phyloP scores from a whole-genome alignment of 2,888 invertebrate species.

The Strigamia transsilvanica region DNA sequence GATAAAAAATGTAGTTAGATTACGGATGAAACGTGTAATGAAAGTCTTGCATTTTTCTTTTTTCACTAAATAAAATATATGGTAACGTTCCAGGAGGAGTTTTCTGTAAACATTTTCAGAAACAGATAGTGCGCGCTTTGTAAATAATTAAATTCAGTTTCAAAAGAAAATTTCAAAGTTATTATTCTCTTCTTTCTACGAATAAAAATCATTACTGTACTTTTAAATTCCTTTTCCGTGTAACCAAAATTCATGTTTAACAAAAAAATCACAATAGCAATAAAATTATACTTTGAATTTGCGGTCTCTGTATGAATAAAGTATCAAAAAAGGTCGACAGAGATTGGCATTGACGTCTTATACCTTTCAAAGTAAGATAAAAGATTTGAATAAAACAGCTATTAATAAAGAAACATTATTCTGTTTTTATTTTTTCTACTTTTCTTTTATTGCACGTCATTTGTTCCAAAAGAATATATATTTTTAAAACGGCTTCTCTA shows the following conservation, averaged over 20 bases:
- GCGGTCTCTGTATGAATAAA: neutral
- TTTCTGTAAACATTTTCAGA: neutral
- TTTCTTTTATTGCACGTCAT: too few relatives aligned
- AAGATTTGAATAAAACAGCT: neutral
- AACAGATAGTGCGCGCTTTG: neutral
- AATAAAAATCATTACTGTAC: too few relatives aligned
- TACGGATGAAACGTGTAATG: neutral
- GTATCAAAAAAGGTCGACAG: neutral
- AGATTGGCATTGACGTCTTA: neutral
- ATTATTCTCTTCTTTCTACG: too few relatives aligned
- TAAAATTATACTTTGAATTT: neutral
- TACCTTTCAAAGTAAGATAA: neutral
- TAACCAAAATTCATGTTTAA: neutral
- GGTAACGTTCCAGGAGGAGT: neutral
- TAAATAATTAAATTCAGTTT: neutral
- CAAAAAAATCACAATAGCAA: neutral
- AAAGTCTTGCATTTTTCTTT: neutral
- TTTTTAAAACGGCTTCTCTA: too few relatives aligned
- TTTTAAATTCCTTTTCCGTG: too few relatives aligned
- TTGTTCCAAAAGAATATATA: too few relatives aligned
- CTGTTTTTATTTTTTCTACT: neutral
- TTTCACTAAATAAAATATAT: neutral
- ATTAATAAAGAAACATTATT: neutral
- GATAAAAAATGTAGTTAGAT: neutral
- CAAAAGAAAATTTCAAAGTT: neutral